These are phyloP conservation scores for Plusia festucae DNA, from an alignment of 2,888 invertebrate genomes.

Conservation along the genomic window DNA sequence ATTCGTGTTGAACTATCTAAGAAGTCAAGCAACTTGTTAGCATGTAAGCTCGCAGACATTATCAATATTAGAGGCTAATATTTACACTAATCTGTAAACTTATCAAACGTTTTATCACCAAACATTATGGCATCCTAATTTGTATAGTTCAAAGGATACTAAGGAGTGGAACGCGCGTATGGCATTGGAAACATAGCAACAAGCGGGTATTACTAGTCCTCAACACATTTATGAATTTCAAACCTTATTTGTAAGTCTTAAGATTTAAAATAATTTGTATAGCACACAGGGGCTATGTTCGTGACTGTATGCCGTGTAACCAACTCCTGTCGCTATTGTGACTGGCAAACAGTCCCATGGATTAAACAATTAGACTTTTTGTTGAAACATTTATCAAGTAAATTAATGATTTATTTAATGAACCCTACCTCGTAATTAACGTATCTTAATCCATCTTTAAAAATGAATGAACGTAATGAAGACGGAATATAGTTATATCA, in stretches of 20 bases:
- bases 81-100: constrained; percentile 83
- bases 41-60: constrained; percentile 77
- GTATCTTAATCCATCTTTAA: constrained; percentile 13
- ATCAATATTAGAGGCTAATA: constrained; percentile 80
- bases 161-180: constrained; percentile 36
- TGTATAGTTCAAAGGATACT: constrained; percentile 63
- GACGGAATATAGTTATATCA: constrained; percentile 1
- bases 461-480: constrained; percentile 11
- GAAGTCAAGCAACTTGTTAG: constrained; percentile 74
- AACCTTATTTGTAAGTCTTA: constrained; percentile 11
- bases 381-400: constrained; percentile 41
- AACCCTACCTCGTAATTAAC: constrained; percentile 18
- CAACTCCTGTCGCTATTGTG: constrained; percentile 41
- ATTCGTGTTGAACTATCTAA: constrained; percentile 65
- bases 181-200: constrained; percentile 31
- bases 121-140: constrained; percentile 76
- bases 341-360: constrained; percentile 34
- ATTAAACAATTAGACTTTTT: constrained; percentile 51
- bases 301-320: constrained; percentile 46
- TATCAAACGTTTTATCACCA: constrained; percentile 84
- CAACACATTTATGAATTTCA: constrained; percentile 3
- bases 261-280: constrained; percentile 10
- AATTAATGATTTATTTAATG: constrained; percentile 44
- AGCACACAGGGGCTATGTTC: constrained; percentile 11
- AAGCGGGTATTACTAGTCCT: constrained; percentile 17